Evolutionary conservation across 2,888 invertebrate genomes (phyloP), one percentile per base, ranked within the genome.

Genomic region (Metallyticus violacea): DNA sequence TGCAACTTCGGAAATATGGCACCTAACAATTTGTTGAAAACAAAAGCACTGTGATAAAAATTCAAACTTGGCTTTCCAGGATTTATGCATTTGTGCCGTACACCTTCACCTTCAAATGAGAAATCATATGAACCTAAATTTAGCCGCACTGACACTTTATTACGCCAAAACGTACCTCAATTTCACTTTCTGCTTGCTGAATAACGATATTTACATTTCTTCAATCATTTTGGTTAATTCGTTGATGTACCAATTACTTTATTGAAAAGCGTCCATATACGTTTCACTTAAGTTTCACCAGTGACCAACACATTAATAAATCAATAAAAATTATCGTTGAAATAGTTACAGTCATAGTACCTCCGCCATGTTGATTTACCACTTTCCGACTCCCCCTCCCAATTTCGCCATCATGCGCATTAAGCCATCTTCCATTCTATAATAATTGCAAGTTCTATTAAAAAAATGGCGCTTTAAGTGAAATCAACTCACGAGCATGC

Each of bases 321-420:
- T 82, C 82, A 82, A 82, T 82, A 82, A 82, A 82, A 82, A 76
- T 76, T 82, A 82, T 82, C 82, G 22, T 76, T 82, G 9, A 25
- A 26, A 27, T 76, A 82, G 76, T 82, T 26, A 76, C 76, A 76
- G 9, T 26, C 76, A 27, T 30, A 82, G 26, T 22, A 76, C n/a
- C 22, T 26, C 76, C 82, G 76, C 62, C 82, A 82, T 82, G 82
- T 82, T 82, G 82, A 82, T 82, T 82, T 82, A 82, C 82, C 76
- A 76, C 76, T 76, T 22, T 82, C 40, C 82, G 40, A 62, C 40
- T 62, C 40, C 40, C 40, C 40, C 40, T 62, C 40, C 40, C 40
- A 62, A 62, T 62, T 62, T 62, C 40, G 40, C 82, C 82, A 82
- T 82, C 82, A 82, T 82, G 76, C 82, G 40, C 40, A 62, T 62